Evolutionary conservation across 2,797 vertebrate genomes (phyloP), one percentile per base, ranked within the genome.

Genomic region (Notolepis coatsorum): DNA sequence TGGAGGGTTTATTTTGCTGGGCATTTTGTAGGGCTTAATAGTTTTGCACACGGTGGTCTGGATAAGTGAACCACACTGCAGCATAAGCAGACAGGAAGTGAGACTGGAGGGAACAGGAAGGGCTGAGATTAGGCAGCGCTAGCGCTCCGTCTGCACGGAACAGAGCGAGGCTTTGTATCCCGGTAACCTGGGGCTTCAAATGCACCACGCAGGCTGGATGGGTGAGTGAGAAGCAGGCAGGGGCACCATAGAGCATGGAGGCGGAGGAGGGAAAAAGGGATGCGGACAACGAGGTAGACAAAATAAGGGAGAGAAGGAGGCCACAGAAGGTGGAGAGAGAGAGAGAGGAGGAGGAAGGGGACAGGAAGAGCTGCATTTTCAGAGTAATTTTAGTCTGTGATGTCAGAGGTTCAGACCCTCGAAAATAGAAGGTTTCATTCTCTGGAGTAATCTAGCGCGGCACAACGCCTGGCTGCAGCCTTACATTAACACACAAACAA

Each of bases 371-470:
- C 71, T 63, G 62, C 43, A 67, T 77, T 85, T 80, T 88, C 65
- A 33, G 56, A 60, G 77, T 82, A 72, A 81, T 84, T 89, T 88
- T 78, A 82, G 79, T 37, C 58, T 64, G 66, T 88, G 77, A 89
- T 56, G 57, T 84, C 79, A 87, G 69, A 31, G 18, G 62, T 50
- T 42, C 73, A 80, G 72, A 62, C 66, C 56, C 53, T 59, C 57
- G 74, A 75, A 77, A 87, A 88, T 62, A 47, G 52, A 41, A 37
- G 61, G 53, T 79, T 80, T 79, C 70, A 78, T 88, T 84, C 84
- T 81, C 75, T 84, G 62, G 45, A 37, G 58, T 84, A 83, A 87
- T 86, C 69, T 60, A 71, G 65, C 79, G 60, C 48, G 71, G 68
- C 54, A 77, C 82, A 72, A 67, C 73, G 65, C 42, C 53, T 83